These are phyloP conservation scores for Malacoctenus gilli DNA, from an alignment of 2,797 vertebrate genomes.

Conservation along the genomic window DNA sequence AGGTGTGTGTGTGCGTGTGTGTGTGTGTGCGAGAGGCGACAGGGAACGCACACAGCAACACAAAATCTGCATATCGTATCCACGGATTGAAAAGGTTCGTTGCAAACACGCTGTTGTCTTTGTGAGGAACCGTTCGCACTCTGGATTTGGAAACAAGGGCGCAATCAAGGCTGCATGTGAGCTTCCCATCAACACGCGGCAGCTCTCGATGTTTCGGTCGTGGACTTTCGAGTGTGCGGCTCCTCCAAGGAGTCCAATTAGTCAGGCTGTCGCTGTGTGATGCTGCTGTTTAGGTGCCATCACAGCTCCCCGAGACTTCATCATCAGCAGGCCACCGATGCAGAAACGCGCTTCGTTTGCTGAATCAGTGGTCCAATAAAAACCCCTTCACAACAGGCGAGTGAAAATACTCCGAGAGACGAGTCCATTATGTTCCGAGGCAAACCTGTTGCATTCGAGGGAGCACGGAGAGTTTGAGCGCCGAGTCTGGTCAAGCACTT, in stretches of 20 bases:
- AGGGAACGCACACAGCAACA: conserved; percentile 23
- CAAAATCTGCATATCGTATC: conserved; percentile 1
- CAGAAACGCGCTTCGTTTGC: conserved; percentile 45
- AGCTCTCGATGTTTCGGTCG: conserved; percentile 15
- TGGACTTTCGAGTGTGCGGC: conserved; percentile 13
- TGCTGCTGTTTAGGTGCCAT: conserved; percentile 22
- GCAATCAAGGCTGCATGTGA: conserved; percentile 16
- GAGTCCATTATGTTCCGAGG: conserved; percentile 10
- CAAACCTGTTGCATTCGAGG: conserved; percentile 2
- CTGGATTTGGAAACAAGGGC: background rate
- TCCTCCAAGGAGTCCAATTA: conserved; percentile 20
- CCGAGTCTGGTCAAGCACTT: too few species aligned
- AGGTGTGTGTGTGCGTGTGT: background rate
- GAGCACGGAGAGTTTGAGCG: background rate
- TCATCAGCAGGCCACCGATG: conserved; percentile 39
- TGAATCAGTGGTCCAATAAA: conserved; percentile 54
- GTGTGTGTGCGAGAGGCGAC: conserved; percentile 8
- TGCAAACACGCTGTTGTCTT: conserved; percentile 10
- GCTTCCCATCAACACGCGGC: conserved; percentile 23
- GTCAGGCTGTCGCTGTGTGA: conserved; percentile 22
- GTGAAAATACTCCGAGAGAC: too few species aligned
- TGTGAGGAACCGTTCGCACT: conserved; percentile 28
- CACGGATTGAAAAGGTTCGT: conserved; percentile 5
- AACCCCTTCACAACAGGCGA: conserved; percentile 37
- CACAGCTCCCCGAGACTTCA: conserved; percentile 27